phyloP scores from a whole-genome alignment of 1,140 invertebrate species.

The Tribolium madens region DNA sequence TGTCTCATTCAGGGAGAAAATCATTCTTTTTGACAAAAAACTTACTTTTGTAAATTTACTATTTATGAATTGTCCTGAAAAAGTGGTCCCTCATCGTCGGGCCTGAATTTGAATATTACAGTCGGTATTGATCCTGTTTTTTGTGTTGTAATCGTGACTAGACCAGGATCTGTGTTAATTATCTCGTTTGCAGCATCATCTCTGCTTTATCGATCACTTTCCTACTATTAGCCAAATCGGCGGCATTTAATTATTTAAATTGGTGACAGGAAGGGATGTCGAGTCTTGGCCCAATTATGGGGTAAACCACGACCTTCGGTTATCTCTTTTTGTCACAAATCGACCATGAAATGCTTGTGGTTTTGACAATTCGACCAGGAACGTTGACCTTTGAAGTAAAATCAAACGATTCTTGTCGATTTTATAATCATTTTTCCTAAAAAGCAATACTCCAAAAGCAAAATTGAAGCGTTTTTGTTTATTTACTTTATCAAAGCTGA shows the following conservation, averaged over 20 bases:
- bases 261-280: background rate
- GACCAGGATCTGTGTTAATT: background rate
- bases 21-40: background rate
- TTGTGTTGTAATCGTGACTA: background rate
- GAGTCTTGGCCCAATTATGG: background rate
- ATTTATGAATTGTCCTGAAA: background rate
- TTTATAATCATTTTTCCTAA: no score
- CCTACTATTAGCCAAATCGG: slow-evolving; percentile 1
- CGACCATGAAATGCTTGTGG: slow-evolving; percentile 5
- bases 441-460: no score
- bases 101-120: no score
- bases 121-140: no score
- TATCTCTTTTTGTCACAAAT: background rate
- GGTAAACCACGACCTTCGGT: background rate
- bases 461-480: no score
- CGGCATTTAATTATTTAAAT: slow-evolving; percentile 20
- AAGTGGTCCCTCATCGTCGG: background rate
- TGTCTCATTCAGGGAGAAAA: background rate
- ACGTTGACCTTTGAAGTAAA: background rate
- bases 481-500: no score
- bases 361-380: background rate
- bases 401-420: no score
- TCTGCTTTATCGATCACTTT: background rate
- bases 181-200: slow-evolving; percentile 1
- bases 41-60: no score